Conservation (phyloP, 2,888 invertebrate species). For the Rotaria sp. region DNA sequence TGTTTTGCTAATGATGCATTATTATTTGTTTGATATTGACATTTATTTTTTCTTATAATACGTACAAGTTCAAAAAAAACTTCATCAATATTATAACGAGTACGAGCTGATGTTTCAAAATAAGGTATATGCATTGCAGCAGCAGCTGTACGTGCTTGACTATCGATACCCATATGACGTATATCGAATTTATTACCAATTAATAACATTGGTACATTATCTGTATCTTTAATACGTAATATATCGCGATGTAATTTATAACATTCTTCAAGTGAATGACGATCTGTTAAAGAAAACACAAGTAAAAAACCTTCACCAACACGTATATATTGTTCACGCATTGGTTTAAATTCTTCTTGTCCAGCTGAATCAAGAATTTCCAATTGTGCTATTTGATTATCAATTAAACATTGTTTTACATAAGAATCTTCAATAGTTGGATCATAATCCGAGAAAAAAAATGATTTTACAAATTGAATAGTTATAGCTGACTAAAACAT, state of each 20-base stretch:
- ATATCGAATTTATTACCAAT: slow-evolving; percentile 86
- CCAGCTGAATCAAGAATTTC: slow-evolving; percentile 96
- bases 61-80: slow-evolving; percentile 39
- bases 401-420: slow-evolving; percentile 91
- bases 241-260: slow-evolving; percentile 91
- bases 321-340: slow-evolving; percentile 97
- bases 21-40: not conserved
- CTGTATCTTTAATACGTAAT: slow-evolving; percentile 87
- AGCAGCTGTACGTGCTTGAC: not conserved
- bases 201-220: slow-evolving; percentile 88
- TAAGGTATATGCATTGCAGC: slow-evolving; percentile 35
- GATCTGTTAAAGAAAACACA: slow-evolving; percentile 87
- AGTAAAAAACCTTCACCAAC: slow-evolving; percentile 91
- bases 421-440: slow-evolving; percentile 81
- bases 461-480: slow-evolving; percentile 66
- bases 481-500: slow-evolving; percentile 55
- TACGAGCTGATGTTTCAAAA: slow-evolving; percentile 40
- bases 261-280: slow-evolving; percentile 81
- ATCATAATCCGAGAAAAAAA: slow-evolving; percentile 96
- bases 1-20: not conserved
- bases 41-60: slow-evolving; percentile 31
- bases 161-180: slow-evolving; percentile 65
- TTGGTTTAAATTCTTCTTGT: slow-evolving; percentile 95
- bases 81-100: slow-evolving; percentile 38
- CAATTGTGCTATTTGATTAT: slow-evolving; percentile 86